These are phyloP conservation scores for Halichoeres trimaculatus DNA, from an alignment of 2,113 vertebrate species.

Conservation along the genomic window DNA sequence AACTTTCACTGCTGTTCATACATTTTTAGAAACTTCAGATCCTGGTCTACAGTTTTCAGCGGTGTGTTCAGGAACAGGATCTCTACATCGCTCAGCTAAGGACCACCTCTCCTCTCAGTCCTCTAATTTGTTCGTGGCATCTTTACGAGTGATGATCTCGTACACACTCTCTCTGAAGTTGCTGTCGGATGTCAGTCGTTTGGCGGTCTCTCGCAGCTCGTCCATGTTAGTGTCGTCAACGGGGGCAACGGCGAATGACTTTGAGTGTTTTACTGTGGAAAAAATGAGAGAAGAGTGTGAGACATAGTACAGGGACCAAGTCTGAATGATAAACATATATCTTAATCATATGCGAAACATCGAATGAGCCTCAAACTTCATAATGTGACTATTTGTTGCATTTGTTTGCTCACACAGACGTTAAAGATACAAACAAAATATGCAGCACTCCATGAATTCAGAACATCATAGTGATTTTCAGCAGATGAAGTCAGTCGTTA, in stretches of 20 bases:
- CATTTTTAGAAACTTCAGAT: neutral
- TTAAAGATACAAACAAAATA: too few species aligned
- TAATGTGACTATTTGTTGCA: too few species aligned
- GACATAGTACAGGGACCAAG: too few species aligned
- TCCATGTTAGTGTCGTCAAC: slow-evolving; percentile 85
- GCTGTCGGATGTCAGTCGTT: slow-evolving; percentile 88
- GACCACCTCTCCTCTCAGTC: slow-evolving; percentile 60
- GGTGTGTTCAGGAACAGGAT: slow-evolving; percentile 12
- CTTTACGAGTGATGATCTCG: slow-evolving; percentile 88
- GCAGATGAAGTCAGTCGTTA: neutral
- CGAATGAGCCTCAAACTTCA: too few species aligned
- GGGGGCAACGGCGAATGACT: slow-evolving; percentile 87
- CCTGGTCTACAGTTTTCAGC: neutral
- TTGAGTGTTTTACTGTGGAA: slow-evolving; percentile 90
- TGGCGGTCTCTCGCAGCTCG: slow-evolving; percentile 90
- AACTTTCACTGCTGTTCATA: neutral
- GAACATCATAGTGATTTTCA: neutral
- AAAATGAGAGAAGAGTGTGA: neutral
- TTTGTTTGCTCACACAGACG: too few species aligned
- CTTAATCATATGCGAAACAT: too few species aligned
- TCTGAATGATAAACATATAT: too few species aligned
- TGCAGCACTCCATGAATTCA: neutral
- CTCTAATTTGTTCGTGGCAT: slow-evolving; percentile 62
- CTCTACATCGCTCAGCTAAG: slow-evolving; percentile 17
- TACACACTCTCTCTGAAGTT: slow-evolving; percentile 90